Base-by-base conservation (phyloP, 2,113 vertebrate genomes). In the Chrysochloris asiatica region DNA sequence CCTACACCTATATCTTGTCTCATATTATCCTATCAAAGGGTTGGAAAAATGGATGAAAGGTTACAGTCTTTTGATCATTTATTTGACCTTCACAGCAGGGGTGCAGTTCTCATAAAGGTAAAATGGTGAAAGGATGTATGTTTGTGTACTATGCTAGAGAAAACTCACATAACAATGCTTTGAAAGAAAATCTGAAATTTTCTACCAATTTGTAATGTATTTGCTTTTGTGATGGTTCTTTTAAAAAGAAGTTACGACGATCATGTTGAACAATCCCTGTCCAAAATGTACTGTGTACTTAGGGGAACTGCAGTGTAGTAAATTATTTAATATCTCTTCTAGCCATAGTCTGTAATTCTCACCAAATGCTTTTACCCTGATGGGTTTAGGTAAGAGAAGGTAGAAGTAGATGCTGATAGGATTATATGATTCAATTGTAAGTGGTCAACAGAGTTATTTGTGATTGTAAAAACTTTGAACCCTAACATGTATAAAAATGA, bases 121-220 rank as follows among this genome's bases (percentile, higher is more conserved):
- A 89, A 86, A 73, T 67, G 52, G n/a, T n/a, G 26, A 90, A 67
- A 61, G n/a, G 41, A 2, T 12, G 41, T 4, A 4, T 33, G 72
- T 80, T 73, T 45, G 4, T 79, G 30, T 76, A 30, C 43, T 45
- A 26, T 54, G 22, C 41, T 56, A 76, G 84, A 77, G 69, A 33
- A 59, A 10, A 50, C 17, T 78, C 12, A 16, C 22, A 16, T 52
- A 48, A 67, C 13, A 75, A 19, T 6, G 16, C n/a, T 52, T 9
- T n/a, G 52, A 86, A 73, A 92, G 4, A 38, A 83, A 92, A 91
- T 21, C 43, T 50, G 72, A 76, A 61, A 45, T 77, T 43, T 33
- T 61, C 88, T 3, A 56, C 41, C 41, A 63, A 26, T 54, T 21
- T 94, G 54, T 50, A 79, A 38, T 48, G 8, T n/a, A 43, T 72